These are phyloP conservation scores for Mesorhabditis belari DNA, from an alignment of 2,888 invertebrate species.

Conservation along the genomic window DNA sequence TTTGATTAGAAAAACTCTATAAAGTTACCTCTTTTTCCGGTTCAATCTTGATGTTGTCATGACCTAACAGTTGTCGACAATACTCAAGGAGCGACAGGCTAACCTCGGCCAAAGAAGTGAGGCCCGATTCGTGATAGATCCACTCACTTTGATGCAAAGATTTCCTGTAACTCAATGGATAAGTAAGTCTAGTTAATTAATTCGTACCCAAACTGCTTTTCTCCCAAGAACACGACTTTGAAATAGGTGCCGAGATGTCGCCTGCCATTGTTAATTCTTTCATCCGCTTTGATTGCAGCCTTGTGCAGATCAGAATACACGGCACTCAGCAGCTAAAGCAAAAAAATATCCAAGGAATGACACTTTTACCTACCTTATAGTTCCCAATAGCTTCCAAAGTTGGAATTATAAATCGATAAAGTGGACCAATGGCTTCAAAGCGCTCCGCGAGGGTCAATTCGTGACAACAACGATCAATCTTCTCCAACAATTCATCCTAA, in stretches of 20 bases:
- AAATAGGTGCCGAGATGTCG: constrained; percentile 84
- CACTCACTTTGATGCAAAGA: constrained; percentile 69
- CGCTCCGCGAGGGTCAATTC: constrained; percentile 77
- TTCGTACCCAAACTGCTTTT: constrained; percentile 59
- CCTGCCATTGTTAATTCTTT: constrained; percentile 77
- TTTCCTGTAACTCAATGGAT: not conserved
- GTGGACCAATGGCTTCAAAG: constrained; percentile 76
- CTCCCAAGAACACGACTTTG: constrained; percentile 84
- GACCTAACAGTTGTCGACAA: constrained; percentile 19
- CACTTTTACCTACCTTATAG: constrained; percentile 63
- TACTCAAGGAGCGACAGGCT: constrained; percentile 19
- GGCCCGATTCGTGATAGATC: constrained; percentile 89
- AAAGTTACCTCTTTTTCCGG: constrained; percentile 24
- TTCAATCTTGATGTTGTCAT: constrained; percentile 29
- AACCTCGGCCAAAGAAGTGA: constrained; percentile 79
- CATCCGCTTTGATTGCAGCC: constrained; percentile 78
- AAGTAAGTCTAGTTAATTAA: too few relatives aligned
- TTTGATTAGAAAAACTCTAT: not conserved
- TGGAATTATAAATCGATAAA: constrained; percentile 79
- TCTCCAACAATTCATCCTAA: constrained; percentile 43
- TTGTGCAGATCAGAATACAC: constrained; percentile 57
- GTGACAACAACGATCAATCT: constrained; percentile 73
- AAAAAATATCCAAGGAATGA: not conserved
- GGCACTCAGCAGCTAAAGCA: constrained; percentile 51
- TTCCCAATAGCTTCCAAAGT: constrained; percentile 79